A percentile compares a stretch with the other conserved stretches of the same genome.
phyloP scores from a whole-genome alignment of 2,797 vertebrate genomes.

The Aselliscus stoliczkanus region DNA sequence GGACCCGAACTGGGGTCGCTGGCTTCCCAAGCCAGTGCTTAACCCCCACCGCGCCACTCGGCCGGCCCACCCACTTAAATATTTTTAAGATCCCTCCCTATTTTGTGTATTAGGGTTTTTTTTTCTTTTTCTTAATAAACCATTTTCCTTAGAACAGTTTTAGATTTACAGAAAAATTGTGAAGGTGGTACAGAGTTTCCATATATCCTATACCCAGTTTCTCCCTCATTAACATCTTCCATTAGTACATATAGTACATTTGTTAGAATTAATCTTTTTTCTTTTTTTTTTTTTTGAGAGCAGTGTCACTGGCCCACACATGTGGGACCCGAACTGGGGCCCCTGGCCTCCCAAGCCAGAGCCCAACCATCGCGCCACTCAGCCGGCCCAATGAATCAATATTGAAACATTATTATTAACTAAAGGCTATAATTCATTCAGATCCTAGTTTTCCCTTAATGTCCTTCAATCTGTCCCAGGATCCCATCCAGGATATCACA shows the following conservation, averaged over 20 bases:
- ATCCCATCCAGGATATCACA: neutral
- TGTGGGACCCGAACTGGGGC: too few species aligned
- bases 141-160: neutral
- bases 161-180: neutral
- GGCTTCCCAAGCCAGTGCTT: too few species aligned
- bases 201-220: neutral
- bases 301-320: too few species aligned
- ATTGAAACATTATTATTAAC: neutral
- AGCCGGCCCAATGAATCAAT: too few species aligned
- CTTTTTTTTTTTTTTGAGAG: too few species aligned
- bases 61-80: too few species aligned
- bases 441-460: neutral
- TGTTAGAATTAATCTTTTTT: neutral
- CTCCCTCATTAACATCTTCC: neutral
- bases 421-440: neutral
- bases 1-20: too few species aligned
- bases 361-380: too few species aligned
- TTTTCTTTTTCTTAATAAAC: neutral
- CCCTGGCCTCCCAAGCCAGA: too few species aligned
- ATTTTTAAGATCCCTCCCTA: neutral
- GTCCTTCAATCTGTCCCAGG: neutral
- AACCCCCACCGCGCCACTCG: too few species aligned
- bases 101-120: neutral
- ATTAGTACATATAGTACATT: neutral
- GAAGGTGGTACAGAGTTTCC: neutral